Conservation (phyloP, 2,113 vertebrate species). For the Hemibagrus wyckioides region DNA sequence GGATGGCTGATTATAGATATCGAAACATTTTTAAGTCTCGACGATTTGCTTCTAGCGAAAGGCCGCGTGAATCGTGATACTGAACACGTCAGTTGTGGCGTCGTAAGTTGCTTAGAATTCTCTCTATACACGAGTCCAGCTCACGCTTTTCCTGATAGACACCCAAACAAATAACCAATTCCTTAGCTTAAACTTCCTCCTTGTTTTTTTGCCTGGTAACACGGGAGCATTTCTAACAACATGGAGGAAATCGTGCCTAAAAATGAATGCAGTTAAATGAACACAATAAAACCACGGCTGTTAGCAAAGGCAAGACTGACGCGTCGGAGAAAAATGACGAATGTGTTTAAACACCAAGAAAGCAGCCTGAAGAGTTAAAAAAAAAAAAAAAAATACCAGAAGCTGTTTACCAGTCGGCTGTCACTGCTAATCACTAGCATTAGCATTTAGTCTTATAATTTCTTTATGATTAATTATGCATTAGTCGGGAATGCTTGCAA, state of each 20-base stretch:
- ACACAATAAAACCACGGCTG: neutral
- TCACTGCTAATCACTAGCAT: neutral
- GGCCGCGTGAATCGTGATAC: neutral
- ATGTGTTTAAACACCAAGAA: neutral
- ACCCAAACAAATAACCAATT: neutral
- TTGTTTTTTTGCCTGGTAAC: neutral
- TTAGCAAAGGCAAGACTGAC: neutral
- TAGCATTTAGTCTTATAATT: neutral
- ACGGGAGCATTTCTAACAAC: neutral
- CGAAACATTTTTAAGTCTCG: too few relatives aligned
- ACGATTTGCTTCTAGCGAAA: neutral
- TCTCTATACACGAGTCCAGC: neutral
- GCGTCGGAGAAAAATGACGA: neutral
- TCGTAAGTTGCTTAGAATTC: neutral
- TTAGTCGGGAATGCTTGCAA: neutral
- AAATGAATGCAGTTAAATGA: neutral
- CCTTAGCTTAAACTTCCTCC: neutral
- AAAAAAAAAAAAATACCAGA: neutral
- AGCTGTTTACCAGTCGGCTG: neutral
- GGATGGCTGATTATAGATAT: too few relatives aligned
- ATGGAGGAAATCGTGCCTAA: neutral
- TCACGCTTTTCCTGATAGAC: neutral
- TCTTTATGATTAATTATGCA: neutral
- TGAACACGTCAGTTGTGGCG: neutral
- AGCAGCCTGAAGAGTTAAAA: too few relatives aligned